Conservation (phyloP, 2,888 invertebrate species). For the Yponomeuta plumbellus region DNA sequence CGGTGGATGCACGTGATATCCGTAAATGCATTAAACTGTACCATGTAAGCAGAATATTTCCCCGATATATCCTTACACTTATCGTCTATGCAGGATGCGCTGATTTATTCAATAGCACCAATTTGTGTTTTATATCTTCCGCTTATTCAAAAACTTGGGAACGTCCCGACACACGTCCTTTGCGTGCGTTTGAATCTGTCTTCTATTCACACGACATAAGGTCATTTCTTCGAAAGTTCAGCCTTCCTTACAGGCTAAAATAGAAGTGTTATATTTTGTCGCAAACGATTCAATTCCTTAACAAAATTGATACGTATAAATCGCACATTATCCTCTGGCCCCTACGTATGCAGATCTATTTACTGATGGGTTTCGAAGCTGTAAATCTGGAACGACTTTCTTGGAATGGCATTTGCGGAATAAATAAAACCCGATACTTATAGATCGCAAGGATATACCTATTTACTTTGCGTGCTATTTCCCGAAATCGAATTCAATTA, state of each 20-base stretch:
- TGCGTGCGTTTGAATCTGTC: slow-evolving; percentile 10
- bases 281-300: slow-evolving; percentile 26
- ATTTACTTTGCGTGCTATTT: neutral
- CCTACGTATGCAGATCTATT: slow-evolving; percentile 29
- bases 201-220: slow-evolving; percentile 14
- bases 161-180: slow-evolving; percentile 16
- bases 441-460: neutral
- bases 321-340: slow-evolving; percentile 13
- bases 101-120: slow-evolving; percentile 31
- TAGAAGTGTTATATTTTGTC: slow-evolving; percentile 21
- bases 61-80: slow-evolving; percentile 20
- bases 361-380: slow-evolving; percentile 25
- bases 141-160: slow-evolving; percentile 28
- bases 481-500: neutral
- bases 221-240: slow-evolving; percentile 16
- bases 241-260: neutral
- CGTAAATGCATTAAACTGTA: neutral
- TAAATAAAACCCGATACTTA: neutral
- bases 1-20: neutral
- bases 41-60: neutral
- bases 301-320: slow-evolving; percentile 25
- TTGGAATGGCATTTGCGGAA: slow-evolving; percentile 27
- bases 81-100: slow-evolving; percentile 23
- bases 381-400: slow-evolving; percentile 27
- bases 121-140: slow-evolving; percentile 31